Base-by-base conservation (phyloP, 2,888 invertebrate species). In the Ectobius pallidus region DNA sequence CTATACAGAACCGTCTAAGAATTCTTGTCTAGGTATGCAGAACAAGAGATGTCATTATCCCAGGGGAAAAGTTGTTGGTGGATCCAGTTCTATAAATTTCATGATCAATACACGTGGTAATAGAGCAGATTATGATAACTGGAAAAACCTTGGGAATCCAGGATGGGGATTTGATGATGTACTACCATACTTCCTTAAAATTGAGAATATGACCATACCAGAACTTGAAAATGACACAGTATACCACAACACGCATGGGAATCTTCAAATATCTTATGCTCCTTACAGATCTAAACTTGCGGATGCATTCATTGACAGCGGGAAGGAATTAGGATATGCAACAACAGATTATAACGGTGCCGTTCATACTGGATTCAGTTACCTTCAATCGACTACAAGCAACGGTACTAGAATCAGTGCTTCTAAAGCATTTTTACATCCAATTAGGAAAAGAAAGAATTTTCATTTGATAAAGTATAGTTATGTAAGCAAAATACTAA, bases 331-430 rank as follows among this genome's bases (percentile, higher is more conserved):
- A 70, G 80, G 80, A 4, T 80, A 80, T 75, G 74, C 75, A 2
- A 20, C 49, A 18, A 22, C 25, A 18, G 83, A 83, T 72, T 78
- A 81, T 25, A 83, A 83, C 74, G 82, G 82, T 0, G 80, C 78
- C 69, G 77, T 76, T 52, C 82, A 83, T 76, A 79, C 81, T 0
- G 83, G 84, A 0, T 83, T 83, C 71, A 79, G 80, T 78, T 80
- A 82, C 44, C 62, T 74, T 18, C 92, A 92, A 80, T 75, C 74
- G 20, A 78, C 73, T 16, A 73, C 76, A 32, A 71, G 75, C 62
- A 73, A 74, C 30, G 78, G 78, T 4, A 42, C 73, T 0, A 73
- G 78, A 42, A 76, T 76, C 20, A 77, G 76, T 20, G 68, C 77
- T 7, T 74, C 75, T 14, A 76, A 75, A 63, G 78, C 77, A 14